These are phyloP conservation scores for Cybosia mesomella DNA, from an alignment of 2,888 invertebrate genomes.

Conservation along the genomic window DNA sequence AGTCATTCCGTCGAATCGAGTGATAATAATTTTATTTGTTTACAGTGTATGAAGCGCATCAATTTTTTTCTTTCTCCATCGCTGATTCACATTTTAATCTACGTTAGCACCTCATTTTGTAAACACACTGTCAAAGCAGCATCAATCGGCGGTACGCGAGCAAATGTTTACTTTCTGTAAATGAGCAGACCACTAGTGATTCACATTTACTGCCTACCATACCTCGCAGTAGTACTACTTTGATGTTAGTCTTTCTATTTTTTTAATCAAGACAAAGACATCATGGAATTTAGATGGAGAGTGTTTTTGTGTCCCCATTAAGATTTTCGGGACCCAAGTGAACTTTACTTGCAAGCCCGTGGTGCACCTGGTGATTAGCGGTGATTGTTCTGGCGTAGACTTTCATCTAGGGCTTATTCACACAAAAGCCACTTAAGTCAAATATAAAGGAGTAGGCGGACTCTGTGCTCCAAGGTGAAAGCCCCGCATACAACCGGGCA, in stretches of 20 bases:
- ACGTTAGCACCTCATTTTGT: slow-evolving; percentile 55
- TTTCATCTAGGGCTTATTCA: no score
- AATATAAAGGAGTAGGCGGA: no score
- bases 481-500: no score
- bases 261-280: slow-evolving; percentile 21
- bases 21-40: slow-evolving; percentile 31
- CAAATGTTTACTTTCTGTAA: slow-evolving; percentile 64
- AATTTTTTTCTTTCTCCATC: slow-evolving; percentile 17
- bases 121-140: slow-evolving; percentile 72
- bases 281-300: slow-evolving; percentile 13
- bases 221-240: slow-evolving; percentile 57
- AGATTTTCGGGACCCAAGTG: no score
- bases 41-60: slow-evolving; percentile 15
- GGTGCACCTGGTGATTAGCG: no score
- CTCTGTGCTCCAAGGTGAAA: no score
- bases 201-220: slow-evolving; percentile 51
- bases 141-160: slow-evolving; percentile 63
- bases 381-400: no score
- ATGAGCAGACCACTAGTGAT: slow-evolving; percentile 62
- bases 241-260: slow-evolving; percentile 48
- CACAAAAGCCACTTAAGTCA: no score
- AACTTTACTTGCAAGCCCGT: no score
- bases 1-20: slow-evolving; percentile 16
- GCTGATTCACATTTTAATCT: slow-evolving; percentile 55
- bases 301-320: no score